A percentile compares a stretch with the other conserved stretches of the same genome.
Conservation (phyloP, 2,113 vertebrate genomes). For the Proterorhinus semilunaris region DNA sequence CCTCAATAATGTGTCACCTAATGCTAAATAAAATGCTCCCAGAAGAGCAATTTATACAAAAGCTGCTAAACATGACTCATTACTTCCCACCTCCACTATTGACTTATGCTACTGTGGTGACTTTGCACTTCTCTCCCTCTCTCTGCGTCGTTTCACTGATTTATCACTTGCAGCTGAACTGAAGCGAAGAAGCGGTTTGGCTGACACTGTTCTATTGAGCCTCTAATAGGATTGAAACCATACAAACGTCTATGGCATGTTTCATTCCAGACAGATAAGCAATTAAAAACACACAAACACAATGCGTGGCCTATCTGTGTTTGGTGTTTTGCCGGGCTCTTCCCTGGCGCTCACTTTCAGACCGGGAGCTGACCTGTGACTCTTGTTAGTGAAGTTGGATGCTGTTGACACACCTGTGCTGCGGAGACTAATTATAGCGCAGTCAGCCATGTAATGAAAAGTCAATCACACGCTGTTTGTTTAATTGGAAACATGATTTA, state of each 20-base stretch:
- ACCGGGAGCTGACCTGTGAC: conserved; percentile 53
- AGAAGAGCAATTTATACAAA: background rate
- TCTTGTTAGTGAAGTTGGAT: conserved; percentile 49
- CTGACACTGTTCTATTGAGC: conserved; percentile 59
- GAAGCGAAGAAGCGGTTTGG: conserved; percentile 66
- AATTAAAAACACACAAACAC: conserved; percentile 34
- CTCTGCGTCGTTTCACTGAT: conserved; percentile 40
- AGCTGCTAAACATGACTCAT: background rate
- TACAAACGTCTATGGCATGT: conserved; percentile 56
- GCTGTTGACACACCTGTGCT: conserved; percentile 60
- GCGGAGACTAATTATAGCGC: conserved; percentile 37
- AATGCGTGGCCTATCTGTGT: conserved; percentile 46
- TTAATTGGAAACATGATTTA: conserved; percentile 17
- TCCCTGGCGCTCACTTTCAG: conserved; percentile 29
- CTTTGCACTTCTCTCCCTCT: conserved; percentile 26
- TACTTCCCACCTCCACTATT: conserved; percentile 3
- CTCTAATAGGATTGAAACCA: conserved; percentile 74
- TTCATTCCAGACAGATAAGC: conserved; percentile 68
- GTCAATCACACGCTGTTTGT: conserved; percentile 24
- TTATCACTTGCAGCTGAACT: conserved; percentile 54
- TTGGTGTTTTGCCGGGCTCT: conserved; percentile 41
- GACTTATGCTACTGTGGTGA: conserved; percentile 14
- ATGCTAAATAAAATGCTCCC: too few relatives aligned
- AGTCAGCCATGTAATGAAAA: conserved; percentile 38
- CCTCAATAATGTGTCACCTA: too few relatives aligned